Base-by-base conservation (phyloP, 1,140 invertebrate genomes). In the Eurosta solidaginis region DNA sequence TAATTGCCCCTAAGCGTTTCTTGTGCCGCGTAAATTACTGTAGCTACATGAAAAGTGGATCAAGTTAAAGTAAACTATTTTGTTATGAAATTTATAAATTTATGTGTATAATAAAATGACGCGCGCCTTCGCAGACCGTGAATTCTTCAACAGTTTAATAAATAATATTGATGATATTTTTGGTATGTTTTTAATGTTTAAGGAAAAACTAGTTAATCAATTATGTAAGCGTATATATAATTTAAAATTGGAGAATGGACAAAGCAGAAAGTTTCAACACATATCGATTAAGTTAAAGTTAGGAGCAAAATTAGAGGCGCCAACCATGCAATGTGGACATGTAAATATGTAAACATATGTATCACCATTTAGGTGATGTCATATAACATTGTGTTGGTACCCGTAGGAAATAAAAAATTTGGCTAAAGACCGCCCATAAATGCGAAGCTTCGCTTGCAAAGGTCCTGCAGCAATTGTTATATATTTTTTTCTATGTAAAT, bases 101-200 rank as follows among this genome's bases (percentile, higher is more conserved):
- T n/a, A 59, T 45, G 1, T 45, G 7, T 20, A 74, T 45, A 27
- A 14, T 25, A 22, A 74, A 27, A 74, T 74, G 73, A 14, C 73
- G 12, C 76, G 27, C 20, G 83, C 82, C 81, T 82, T 82, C 77
- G 83, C 80, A 78, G 82, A 85, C 82, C 82, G 85, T 76, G 83
- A 86, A 76, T 86, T 86, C 59, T 84, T 86, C 74, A 85, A 86
- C 52, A 80, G 86, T 80, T 83, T 87, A 68, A 86, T 87, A 74
- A 79, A 79, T 36, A 87, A 87, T 82, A 85, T 87, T 74, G 85
- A 87, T 78, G 85, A 87, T 74, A 82, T 87, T 77, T 87, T 87
- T 68, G 85, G 85, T 87, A 83, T 74, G 85, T 86, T 79, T 45
- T n/a, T n/a, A n/a, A n/a, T n/a, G n/a, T n/a, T n/a, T n/a, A n/a